A percentile compares a stretch with the other conserved stretches of the same genome.
Conservation (phyloP, 2,113 vertebrate species). For the Oriolus oriolus region DNA sequence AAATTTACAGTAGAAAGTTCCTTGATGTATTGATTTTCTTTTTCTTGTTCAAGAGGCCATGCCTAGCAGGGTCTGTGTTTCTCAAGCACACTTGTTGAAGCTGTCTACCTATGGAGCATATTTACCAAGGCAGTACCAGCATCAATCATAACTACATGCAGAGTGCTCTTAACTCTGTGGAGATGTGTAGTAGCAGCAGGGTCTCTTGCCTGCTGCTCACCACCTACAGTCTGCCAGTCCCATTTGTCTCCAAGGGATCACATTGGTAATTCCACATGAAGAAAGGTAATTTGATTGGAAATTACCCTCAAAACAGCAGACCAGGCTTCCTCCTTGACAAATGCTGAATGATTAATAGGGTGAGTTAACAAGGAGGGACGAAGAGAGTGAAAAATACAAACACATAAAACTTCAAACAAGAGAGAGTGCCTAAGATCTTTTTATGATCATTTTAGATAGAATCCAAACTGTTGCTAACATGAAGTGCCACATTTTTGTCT, state of each 20-base stretch:
- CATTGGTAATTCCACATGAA: background rate
- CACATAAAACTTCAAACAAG: background rate
- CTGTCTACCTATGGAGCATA: background rate
- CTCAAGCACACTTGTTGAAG: background rate
- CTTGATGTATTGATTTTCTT: background rate
- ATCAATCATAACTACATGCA: background rate
- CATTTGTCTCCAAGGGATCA: background rate
- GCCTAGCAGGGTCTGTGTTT: slow-evolving; percentile 5
- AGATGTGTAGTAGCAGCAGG: background rate
- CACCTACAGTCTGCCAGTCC: background rate
- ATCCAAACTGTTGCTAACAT: background rate
- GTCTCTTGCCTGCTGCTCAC: background rate
- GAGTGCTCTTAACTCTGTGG: background rate
- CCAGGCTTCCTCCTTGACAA: background rate
- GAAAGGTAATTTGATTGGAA: background rate
- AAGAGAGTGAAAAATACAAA: background rate
- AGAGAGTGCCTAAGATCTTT: background rate
- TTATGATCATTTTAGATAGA: background rate
- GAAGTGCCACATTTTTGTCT: background rate
- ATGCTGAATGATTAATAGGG: background rate
- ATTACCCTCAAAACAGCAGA: background rate
- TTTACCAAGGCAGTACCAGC: background rate
- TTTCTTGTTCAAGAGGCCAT: background rate
- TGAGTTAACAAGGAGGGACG: background rate
- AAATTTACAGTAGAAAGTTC: background rate